Conservation (phyloP, 1,140 invertebrate species). For the Ceratoteleas bidentatus region DNA sequence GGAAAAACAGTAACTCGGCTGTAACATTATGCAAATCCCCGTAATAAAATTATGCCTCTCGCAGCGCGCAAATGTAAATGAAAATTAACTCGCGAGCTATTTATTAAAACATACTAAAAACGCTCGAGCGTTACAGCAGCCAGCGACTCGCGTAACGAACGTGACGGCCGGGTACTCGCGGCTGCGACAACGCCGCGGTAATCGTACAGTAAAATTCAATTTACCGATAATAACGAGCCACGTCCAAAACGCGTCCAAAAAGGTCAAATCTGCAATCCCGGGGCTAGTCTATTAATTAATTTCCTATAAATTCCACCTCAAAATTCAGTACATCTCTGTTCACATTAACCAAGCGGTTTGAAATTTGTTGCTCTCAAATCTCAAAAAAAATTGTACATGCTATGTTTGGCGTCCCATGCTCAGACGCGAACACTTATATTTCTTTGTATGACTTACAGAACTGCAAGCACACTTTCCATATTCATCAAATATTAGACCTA, state of each 20-base stretch:
- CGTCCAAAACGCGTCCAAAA: constrained; percentile 8
- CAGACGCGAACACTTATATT: no score
- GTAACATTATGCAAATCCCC: neutral
- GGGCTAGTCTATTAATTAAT: neutral
- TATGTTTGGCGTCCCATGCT: no score
- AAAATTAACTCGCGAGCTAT: neutral
- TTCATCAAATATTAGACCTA: no score
- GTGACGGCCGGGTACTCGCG: neutral
- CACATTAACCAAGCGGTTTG: no score
- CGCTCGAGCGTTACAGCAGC: no score
- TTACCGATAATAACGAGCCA: constrained; percentile 8
- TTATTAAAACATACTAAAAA: neutral
- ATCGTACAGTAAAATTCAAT: constrained; percentile 14
- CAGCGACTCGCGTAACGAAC: neutral
- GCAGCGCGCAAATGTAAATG: neutral
- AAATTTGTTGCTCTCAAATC: no score
- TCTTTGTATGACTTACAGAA: no score
- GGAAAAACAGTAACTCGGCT: neutral
- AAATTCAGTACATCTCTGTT: no score
- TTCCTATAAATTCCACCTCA: no score
- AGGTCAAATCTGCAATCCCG: constrained; percentile 17
- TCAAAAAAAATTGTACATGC: no score
- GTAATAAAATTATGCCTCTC: neutral
- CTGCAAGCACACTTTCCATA: no score
- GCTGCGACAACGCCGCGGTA: neutral